Percentiles rank a stretch among this genome's conserved stretches.
phyloP scores from a whole-genome alignment of 2,113 vertebrate species.

The Oncorhynchus kisutch region DNA sequence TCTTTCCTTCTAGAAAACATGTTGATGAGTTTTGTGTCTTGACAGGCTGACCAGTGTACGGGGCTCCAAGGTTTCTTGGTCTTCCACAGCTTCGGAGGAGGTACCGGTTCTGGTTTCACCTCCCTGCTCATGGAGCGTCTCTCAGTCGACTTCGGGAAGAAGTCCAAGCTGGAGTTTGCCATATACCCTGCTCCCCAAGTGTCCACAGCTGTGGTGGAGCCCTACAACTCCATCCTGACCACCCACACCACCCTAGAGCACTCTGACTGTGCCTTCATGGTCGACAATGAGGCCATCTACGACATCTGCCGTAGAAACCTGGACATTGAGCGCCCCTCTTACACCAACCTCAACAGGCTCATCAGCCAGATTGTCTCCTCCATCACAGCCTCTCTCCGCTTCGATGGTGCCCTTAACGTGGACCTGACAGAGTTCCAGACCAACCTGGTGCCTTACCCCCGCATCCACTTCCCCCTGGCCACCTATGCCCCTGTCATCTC shows the following conservation, averaged over 20 bases:
- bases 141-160: slow-evolving; percentile 65
- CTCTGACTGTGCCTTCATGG: slow-evolving; percentile 70
- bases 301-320: slow-evolving; percentile 68
- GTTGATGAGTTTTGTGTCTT: background rate
- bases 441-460: slow-evolving; percentile 33
- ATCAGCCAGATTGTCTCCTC: slow-evolving; percentile 35
- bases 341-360: slow-evolving; percentile 61
- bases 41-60: slow-evolving; percentile 65
- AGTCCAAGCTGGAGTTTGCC: slow-evolving; percentile 68
- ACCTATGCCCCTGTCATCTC: slow-evolving; percentile 37
- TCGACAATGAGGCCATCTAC: slow-evolving; percentile 70
- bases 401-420: slow-evolving; percentile 60
- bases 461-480: slow-evolving; percentile 33
- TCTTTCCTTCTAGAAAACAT: background rate
- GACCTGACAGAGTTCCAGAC: slow-evolving; percentile 34
- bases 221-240: slow-evolving; percentile 68
- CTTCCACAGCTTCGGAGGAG: slow-evolving; percentile 67
- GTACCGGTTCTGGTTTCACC: slow-evolving; percentile 67
- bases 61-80: slow-evolving; percentile 67
- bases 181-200: slow-evolving; percentile 68
- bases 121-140: slow-evolving; percentile 68
- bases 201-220: slow-evolving; percentile 67
- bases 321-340: slow-evolving; percentile 60
- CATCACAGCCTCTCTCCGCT: slow-evolving; percentile 65
- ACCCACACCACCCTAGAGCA: slow-evolving; percentile 70